Evolutionary conservation across 1,140 invertebrate genomes (phyloP).

Genomic region (Pinna nobilis): DNA sequence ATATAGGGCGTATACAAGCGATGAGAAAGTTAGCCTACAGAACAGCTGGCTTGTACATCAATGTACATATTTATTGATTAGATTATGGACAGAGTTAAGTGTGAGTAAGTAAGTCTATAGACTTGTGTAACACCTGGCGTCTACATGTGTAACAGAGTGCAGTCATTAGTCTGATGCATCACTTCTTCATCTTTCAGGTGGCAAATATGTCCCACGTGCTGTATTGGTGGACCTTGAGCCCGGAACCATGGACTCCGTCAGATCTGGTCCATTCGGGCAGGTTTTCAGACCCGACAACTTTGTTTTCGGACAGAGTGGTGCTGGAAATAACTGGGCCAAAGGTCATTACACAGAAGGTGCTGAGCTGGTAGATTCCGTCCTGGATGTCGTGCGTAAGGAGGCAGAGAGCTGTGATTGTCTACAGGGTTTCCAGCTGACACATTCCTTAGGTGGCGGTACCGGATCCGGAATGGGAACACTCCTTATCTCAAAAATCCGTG

Average conservation of each 20-base stretch:
- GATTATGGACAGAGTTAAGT: too few relatives aligned
- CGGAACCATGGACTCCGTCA: constrained; percentile 71
- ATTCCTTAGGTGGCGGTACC: constrained; percentile 81
- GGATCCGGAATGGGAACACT: constrained; percentile 78
- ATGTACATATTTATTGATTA: too few relatives aligned
- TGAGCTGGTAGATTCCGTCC: constrained; percentile 81
- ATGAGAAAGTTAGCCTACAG: too few relatives aligned
- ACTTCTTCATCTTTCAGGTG: too few relatives aligned
- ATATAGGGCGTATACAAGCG: too few relatives aligned
- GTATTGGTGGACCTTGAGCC: constrained; percentile 84
- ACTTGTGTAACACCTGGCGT: too few relatives aligned
- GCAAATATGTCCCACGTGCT: constrained; percentile 92
- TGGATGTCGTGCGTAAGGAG: constrained; percentile 86
- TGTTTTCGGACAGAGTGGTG: constrained; percentile 77
- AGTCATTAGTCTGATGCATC: too few relatives aligned
- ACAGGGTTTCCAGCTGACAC: constrained; percentile 80
- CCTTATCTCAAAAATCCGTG: constrained; percentile 78
- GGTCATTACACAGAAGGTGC: constrained; percentile 93
- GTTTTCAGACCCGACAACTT: constrained; percentile 71
- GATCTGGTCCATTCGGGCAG: constrained; percentile 69
- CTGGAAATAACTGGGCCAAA: constrained; percentile 93
- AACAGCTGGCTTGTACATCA: too few relatives aligned
- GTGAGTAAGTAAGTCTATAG: too few relatives aligned
- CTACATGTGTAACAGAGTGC: too few relatives aligned
- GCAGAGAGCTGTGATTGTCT: constrained; percentile 84